Conservation (phyloP, 2,797 vertebrate genomes). For the Muscicapa comitata region DNA sequence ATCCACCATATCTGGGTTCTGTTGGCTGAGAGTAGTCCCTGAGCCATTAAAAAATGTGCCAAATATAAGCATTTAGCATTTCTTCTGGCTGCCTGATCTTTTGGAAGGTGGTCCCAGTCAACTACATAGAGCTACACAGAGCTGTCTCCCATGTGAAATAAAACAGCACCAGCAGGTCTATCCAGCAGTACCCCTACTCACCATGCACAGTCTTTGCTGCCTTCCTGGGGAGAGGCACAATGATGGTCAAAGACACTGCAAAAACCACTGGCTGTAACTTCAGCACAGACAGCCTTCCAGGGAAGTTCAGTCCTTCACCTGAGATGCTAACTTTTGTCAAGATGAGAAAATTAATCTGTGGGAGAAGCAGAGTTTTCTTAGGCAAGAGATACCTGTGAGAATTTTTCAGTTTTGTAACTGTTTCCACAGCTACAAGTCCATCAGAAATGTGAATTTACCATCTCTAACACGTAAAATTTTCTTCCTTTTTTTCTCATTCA, state of each 20-base stretch:
- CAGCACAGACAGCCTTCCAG: not conserved
- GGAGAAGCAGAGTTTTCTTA: not conserved
- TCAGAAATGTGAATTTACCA: not conserved
- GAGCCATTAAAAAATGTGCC: not conserved
- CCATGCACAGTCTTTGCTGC: not conserved
- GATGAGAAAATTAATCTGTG: not conserved
- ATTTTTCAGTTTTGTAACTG: not conserved
- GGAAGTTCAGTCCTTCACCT: not conserved
- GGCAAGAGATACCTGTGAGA: fast-evolving
- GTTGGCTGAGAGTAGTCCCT: not conserved
- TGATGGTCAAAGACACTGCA: not conserved
- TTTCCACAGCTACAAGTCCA: not conserved
- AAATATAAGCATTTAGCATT: not conserved
- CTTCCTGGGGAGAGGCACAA: not conserved
- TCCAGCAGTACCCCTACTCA: no score
- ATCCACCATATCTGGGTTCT: not conserved
- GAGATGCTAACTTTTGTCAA: not conserved
- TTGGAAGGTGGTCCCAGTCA: not conserved
- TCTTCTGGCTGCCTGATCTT: not conserved
- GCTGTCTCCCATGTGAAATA: not conserved
- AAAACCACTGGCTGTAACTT: not conserved
- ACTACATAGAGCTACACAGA: fast-evolving
- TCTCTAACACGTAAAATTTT: not conserved
- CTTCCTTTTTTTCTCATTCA: not conserved
- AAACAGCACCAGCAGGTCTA: not conserved